Percentiles rank a stretch among this genome's conserved stretches.
phyloP scores from a whole-genome alignment of 1,140 invertebrate genomes.

The Ephestia elutella region DNA sequence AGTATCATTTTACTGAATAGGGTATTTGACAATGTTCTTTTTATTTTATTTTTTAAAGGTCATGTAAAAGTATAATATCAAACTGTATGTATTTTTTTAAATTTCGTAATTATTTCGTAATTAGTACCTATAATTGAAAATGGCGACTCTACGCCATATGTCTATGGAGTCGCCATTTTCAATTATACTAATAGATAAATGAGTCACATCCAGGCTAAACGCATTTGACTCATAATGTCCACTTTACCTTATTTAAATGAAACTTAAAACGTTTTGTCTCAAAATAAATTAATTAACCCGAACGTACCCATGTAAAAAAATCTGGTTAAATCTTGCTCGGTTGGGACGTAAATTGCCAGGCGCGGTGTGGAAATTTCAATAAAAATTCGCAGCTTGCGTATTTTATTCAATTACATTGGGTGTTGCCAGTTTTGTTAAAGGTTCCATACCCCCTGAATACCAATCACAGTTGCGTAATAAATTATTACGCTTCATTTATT shows the following conservation, averaged over 20 bases:
- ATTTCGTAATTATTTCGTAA: no score
- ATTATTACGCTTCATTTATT: neutral
- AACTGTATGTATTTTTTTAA: no score
- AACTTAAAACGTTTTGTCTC: neutral
- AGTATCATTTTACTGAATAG: no score
- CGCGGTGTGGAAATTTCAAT: neutral
- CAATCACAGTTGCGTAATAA: neutral
- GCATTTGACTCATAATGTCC: neutral
- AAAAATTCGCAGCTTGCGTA: neutral
- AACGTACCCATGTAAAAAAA: neutral
- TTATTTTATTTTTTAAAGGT: no score
- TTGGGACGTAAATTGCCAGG: neutral
- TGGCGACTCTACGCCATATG: no score
- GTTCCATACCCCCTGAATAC: neutral
- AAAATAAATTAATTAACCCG: neutral
- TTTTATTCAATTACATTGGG: slow-evolving; percentile 1
- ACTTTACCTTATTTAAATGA: neutral
- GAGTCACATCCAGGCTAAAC: no score
- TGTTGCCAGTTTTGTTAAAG: neutral
- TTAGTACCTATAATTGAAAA: no score
- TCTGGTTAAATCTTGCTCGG: neutral
- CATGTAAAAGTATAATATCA: no score
- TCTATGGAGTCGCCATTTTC: no score
- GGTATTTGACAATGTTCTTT: no score
- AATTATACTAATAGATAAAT: no score